A percentile compares a stretch with the other conserved stretches of the same genome.
These are phyloP conservation scores for Synanthedon tipuliformis DNA, from an alignment of 2,888 invertebrate genomes.

Conservation along the genomic window DNA sequence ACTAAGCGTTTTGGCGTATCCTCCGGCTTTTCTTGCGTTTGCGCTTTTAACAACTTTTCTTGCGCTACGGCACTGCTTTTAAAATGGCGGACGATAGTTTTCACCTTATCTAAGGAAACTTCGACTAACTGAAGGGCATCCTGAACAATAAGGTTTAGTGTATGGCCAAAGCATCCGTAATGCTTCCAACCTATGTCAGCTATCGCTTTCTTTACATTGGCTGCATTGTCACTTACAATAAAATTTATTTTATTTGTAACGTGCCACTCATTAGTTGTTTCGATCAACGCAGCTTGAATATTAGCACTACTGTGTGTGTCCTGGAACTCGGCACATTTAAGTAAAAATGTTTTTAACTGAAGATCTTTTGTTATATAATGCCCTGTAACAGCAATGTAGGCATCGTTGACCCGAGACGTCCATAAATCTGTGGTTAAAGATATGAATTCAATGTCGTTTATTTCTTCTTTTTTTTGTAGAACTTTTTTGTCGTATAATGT, in stretches of 20 bases:
- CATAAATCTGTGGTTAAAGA: slow-evolving; percentile 12
- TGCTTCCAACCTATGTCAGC: slow-evolving; percentile 11
- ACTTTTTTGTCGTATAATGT: slow-evolving; percentile 5
- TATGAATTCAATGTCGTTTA: slow-evolving; percentile 3
- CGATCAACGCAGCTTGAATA: slow-evolving; percentile 2
- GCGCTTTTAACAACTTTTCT: slow-evolving; percentile 4
- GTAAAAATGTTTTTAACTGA: slow-evolving; percentile 1
- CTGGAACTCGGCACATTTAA: not conserved
- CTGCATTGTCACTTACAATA: slow-evolving; percentile 8
- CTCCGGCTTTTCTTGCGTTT: slow-evolving; percentile 6
- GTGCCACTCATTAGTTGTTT: slow-evolving; percentile 3
- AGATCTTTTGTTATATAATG: slow-evolving; percentile 3
- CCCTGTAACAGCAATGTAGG: slow-evolving; percentile 3
- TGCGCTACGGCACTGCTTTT: slow-evolving; percentile 10
- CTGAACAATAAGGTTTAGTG: slow-evolving; percentile 13
- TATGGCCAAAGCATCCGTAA: slow-evolving; percentile 15
- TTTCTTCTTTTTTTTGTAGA: slow-evolving; percentile 7
- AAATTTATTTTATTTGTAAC: slow-evolving; percentile 12
- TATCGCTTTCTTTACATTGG: slow-evolving; percentile 7
- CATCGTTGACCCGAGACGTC: slow-evolving; percentile 9
- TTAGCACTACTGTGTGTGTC: slow-evolving; percentile 2
- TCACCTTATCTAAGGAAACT: slow-evolving; percentile 9
- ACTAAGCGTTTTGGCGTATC: slow-evolving; percentile 8
- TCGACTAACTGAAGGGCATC: slow-evolving; percentile 4
- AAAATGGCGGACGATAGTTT: slow-evolving; percentile 9